Conservation (phyloP, 2,797 vertebrate species). For the Limnodromus scolopaceus region DNA sequence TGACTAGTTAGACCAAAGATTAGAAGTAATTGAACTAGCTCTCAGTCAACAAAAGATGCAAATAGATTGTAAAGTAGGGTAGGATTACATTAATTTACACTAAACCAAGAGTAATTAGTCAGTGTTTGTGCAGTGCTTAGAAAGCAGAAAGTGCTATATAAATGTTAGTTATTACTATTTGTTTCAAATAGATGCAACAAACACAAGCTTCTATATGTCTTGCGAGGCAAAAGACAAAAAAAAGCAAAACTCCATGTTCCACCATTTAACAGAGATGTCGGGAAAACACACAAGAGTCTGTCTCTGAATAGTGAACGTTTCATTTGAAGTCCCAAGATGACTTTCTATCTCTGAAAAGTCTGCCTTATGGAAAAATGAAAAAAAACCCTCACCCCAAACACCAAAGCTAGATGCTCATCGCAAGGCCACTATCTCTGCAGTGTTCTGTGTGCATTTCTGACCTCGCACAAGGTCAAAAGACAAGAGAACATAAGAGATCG, state of each 20-base stretch:
- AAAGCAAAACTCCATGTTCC: background rate
- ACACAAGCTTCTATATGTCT: background rate
- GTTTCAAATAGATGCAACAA: constrained; percentile 17
- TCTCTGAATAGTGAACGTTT: background rate
- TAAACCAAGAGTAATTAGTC: constrained; percentile 34
- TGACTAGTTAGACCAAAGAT: constrained; percentile 37
- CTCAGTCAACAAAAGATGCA: constrained; percentile 51
- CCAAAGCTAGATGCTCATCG: background rate
- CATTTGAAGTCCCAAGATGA: background rate
- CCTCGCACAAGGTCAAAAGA: background rate
- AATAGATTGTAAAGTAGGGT: constrained; percentile 29
- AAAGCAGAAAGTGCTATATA: constrained; percentile 24
- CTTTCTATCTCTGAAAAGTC: background rate
- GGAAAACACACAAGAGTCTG: background rate
- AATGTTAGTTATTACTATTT: constrained; percentile 41
- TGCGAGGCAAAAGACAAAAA: background rate
- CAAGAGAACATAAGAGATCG: background rate
- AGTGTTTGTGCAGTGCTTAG: constrained; percentile 34
- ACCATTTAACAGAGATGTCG: background rate
- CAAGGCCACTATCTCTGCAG: background rate
- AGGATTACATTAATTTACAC: constrained; percentile 39
- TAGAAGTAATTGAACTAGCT: constrained; percentile 30
- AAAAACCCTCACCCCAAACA: background rate
- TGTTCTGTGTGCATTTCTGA: background rate
- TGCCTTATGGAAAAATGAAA: background rate